These are phyloP conservation scores for Galemys pyrenaicus DNA, from an alignment of 2,113 vertebrate genomes.

Conservation along the genomic window DNA sequence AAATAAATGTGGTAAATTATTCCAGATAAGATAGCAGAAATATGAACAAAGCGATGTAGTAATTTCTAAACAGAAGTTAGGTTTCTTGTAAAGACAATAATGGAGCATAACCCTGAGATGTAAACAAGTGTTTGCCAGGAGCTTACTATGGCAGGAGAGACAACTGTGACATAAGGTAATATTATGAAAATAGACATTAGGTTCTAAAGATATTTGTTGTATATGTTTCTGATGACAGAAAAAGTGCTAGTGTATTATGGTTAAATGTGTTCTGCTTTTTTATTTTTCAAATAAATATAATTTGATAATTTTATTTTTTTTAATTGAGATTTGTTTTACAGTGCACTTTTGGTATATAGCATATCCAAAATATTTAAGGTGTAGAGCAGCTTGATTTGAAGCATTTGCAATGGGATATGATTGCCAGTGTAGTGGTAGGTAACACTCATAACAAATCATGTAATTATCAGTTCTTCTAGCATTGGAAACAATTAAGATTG, in stretches of 20 bases:
- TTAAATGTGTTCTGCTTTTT: not conserved
- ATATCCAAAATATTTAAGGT: too few species aligned
- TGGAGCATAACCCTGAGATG: not conserved
- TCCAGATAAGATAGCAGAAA: not conserved
- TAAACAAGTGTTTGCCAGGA: not conserved
- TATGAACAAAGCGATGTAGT: not conserved
- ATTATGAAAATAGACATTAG: not conserved
- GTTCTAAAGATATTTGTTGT: not conserved
- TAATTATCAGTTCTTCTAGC: not conserved
- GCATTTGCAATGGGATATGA: not conserved
- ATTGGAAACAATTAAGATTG: not conserved
- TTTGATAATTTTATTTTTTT: not conserved
- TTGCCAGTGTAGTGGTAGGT: not conserved
- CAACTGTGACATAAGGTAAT: not conserved
- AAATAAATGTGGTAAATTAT: not conserved
- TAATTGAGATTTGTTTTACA: too few species aligned
- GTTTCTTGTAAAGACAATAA: not conserved
- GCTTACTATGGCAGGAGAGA: not conserved
- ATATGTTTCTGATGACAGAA: not conserved
- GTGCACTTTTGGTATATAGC: too few species aligned
- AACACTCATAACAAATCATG: not conserved
- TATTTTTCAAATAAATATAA: slow-evolving; percentile 15
- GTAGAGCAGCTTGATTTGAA: too few species aligned
- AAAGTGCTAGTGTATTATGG: not conserved
- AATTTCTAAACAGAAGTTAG: not conserved